These are phyloP conservation scores for Drosophila suzukii DNA, from an alignment of 1,140 invertebrate genomes.

Conservation along the genomic window DNA sequence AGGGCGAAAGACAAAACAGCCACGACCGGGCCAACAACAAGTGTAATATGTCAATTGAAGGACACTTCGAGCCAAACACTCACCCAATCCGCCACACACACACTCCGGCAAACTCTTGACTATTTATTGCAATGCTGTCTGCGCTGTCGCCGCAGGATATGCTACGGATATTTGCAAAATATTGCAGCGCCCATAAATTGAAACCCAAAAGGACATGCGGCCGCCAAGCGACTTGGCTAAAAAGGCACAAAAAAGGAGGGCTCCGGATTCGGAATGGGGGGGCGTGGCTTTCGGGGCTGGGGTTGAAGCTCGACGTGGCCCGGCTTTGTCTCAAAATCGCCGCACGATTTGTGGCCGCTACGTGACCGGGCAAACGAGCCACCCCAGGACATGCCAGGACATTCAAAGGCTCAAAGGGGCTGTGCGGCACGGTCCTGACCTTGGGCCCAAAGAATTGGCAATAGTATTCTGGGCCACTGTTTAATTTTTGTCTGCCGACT, in stretches of 20 bases:
- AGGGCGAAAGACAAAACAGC: constrained; percentile 56
- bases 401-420: constrained; percentile 7
- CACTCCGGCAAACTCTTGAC: constrained; percentile 45
- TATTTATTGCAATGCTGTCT: constrained; percentile 80
- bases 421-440: constrained; percentile 20
- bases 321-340: constrained; percentile 68
- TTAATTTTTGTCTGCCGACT: constrained; percentile 27
- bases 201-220: constrained; percentile 58
- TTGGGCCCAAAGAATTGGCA: constrained; percentile 51
- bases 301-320: constrained; percentile 34
- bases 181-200: constrained; percentile 81
- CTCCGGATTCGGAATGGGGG: constrained; percentile 7
- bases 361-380: constrained; percentile 55
- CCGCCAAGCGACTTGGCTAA: constrained; percentile 30
- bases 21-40: constrained; percentile 67
- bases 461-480: constrained; percentile 5
- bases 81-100: constrained; percentile 9
- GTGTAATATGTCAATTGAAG: constrained; percentile 83
- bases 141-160: constrained; percentile 78
- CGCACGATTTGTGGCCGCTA: constrained; percentile 71
- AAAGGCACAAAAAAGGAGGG: constrained; percentile 16
- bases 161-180: constrained; percentile 81
- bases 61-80: constrained; percentile 51
- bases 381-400: constrained; percentile 32
- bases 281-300: constrained; percentile 35